Evolutionary conservation across 2,797 vertebrate genomes (phyloP), one percentile per base, ranked within the genome.

Genomic region (Jordanella pulchra): DNA sequence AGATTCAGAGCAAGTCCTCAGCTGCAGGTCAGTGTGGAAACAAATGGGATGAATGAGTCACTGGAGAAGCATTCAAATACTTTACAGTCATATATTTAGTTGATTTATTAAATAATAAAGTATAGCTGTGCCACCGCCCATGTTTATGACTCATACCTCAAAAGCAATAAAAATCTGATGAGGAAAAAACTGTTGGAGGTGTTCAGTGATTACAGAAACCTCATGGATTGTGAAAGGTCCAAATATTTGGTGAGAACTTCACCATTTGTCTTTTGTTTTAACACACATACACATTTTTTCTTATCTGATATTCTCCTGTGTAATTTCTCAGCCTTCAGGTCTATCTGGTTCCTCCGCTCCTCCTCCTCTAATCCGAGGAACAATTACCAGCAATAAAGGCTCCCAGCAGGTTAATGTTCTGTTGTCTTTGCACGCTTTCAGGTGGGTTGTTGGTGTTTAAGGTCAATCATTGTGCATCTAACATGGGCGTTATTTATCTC

Each of bases 351-450:
- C 96, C 10, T 94, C 94, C 68, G 95, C 95, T 35, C 97, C 97
- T 66, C 96, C 97, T 76, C 96, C 96, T 17, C 91, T 97, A 13
- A 95, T 98, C 79, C 93, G 96, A 81, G 96, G 97, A 73, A 94
- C 92, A 27, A 91, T 95, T 86, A 80, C 93, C 85, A 93, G 94
- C 77, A 93, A 88, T 92, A 98, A 97, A 91, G 87, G 95, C 30
- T 92, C 94, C 61, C 95, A 96, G 68, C 97, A 97, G 96, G 97
- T 98, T 66, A 93, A 92, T 93, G 64, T 54, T 60, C 23, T 18
- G 9, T 61, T 54, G 32, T 67, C 50, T 14, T 60, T 53, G 30
- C 47, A 55, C 32, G 28, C 7, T 18, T 67, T 27, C 28, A 50
- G 21, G 7, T 53, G 27, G 27, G n/a, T 47, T 50, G 21, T 69